Conservation (phyloP, 2,113 vertebrate species). For the Bettongia penicillata region DNA sequence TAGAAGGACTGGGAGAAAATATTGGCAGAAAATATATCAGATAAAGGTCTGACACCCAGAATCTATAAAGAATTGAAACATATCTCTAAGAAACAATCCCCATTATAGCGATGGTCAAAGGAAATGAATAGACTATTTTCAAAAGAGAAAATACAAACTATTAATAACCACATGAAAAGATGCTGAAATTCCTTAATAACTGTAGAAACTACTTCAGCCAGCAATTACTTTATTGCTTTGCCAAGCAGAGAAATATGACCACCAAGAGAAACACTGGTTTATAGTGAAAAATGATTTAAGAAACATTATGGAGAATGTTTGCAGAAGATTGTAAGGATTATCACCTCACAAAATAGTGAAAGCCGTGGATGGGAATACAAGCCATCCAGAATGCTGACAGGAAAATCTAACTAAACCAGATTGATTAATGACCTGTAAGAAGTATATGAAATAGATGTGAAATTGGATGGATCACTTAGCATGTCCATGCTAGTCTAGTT, state of each 20-base stretch:
- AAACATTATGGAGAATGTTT: not conserved
- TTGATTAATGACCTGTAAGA: not conserved
- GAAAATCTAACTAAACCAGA: not conserved
- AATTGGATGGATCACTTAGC: not conserved
- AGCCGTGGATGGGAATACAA: not conserved
- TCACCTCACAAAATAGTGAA: not conserved
- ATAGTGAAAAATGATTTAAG: not conserved
- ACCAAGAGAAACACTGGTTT: not conserved
- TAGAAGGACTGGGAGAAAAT: not conserved
- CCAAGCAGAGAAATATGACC: not conserved
- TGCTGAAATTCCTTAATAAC: not conserved
- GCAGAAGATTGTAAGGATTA: not conserved
- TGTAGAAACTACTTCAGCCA: not conserved
- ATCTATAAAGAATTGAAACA: not conserved
- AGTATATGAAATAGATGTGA: not conserved
- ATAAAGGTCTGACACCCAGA: not conserved
- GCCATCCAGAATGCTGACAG: not conserved
- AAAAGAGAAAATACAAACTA: not conserved
- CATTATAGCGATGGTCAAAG: not conserved
- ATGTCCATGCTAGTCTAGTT: not conserved
- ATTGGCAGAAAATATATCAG: not conserved
- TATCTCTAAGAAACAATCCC: not conserved
- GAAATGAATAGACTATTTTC: not conserved
- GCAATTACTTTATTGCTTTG: not conserved
- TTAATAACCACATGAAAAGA: not conserved